Conservation (phyloP, 2,888 invertebrate species). For the Nymphalis c-album region DNA sequence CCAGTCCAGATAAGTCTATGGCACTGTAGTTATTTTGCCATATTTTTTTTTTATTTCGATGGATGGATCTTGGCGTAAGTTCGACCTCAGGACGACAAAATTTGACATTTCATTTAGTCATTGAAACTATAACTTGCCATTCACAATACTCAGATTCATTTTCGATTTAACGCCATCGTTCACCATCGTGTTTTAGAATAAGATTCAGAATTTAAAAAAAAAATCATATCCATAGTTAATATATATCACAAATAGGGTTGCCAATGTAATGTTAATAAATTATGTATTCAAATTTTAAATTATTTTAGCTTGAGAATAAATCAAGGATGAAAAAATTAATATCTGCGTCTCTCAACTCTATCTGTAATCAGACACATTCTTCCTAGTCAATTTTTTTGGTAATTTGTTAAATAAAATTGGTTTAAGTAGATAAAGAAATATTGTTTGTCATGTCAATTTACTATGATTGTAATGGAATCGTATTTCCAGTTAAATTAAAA, state of each 20-base stretch:
- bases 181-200: constrained; percentile 5
- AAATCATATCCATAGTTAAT: background rate
- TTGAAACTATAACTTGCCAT: constrained; percentile 17
- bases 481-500: background rate
- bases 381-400: constrained; percentile 23
- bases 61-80: constrained; percentile 7
- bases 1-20: too few species aligned
- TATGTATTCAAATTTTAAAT: background rate
- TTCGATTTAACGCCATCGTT: background rate
- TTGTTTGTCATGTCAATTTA: constrained; percentile 7
- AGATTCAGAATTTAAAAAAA: background rate
- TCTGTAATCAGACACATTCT: background rate
- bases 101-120: background rate
- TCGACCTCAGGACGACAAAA: background rate
- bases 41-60: constrained; percentile 6
- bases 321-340: background rate
- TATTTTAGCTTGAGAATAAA: background rate
- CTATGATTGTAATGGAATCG: background rate
- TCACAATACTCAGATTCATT: constrained; percentile 13
- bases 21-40: constrained; percentile 23
- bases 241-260: constrained; percentile 5
- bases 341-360: background rate
- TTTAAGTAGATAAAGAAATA: background rate
- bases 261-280: background rate
- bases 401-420: background rate